Evolutionary conservation across 2,113 vertebrate genomes (phyloP).

Genomic region (Actenoides hombroni): DNA sequence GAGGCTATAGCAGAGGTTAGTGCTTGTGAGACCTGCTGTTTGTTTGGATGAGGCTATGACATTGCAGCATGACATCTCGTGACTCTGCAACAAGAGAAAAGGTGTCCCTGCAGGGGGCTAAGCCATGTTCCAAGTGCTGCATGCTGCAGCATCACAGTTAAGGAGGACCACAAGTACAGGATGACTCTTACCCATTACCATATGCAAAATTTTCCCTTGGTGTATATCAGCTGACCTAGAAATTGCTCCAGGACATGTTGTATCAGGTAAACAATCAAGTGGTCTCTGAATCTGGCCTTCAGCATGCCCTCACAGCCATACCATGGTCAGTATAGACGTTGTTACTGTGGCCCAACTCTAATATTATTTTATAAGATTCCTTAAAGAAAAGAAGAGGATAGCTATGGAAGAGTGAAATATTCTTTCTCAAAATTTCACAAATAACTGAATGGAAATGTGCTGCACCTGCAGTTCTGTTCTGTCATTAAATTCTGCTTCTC

Average conservation of each 20-base stretch:
- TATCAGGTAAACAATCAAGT: neutral
- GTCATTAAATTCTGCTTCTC: neutral
- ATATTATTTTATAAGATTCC: neutral
- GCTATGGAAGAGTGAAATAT: neutral
- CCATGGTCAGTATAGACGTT: neutral
- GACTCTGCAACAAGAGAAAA: neutral
- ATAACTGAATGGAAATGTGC: neutral
- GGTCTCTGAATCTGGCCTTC: neutral
- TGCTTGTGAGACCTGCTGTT: neutral
- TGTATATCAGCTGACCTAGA: neutral
- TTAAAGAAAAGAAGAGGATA: neutral
- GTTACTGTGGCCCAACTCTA: neutral
- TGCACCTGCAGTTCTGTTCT: neutral
- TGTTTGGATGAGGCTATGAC: neutral
- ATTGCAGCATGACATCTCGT: neutral
- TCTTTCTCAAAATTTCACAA: neutral
- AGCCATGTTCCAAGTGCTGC: accelerated
- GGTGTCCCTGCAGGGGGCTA: neutral
- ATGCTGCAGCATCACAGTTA: neutral
- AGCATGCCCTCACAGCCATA: accelerated
- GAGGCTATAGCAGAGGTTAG: neutral
- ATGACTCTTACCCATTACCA: accelerated
- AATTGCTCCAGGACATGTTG: neutral
- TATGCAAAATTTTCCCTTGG: neutral
- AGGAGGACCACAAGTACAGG: neutral